phyloP scores from a whole-genome alignment of 2,113 vertebrate species.

The Anhinga rufa region DNA sequence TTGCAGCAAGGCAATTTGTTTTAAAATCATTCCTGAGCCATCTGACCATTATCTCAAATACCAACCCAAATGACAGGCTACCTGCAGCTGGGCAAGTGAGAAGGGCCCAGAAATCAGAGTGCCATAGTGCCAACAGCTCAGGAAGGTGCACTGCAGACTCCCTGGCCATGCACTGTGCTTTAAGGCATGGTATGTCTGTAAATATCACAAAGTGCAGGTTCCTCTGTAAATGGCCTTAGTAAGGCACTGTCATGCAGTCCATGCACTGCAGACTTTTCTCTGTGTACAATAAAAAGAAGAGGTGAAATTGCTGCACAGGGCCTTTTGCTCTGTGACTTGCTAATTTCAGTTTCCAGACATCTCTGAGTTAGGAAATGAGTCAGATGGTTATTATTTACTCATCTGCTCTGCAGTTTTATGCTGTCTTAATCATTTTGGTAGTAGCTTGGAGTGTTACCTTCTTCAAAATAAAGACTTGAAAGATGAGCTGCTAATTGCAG shows the following conservation, averaged over 20 bases:
- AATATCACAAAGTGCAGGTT: not conserved
- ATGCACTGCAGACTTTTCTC: not conserved
- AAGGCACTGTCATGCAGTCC: not conserved
- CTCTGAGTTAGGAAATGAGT: constrained; percentile 39
- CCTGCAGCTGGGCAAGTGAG: not conserved
- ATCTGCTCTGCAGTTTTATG: constrained; percentile 6
- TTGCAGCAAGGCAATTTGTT: not conserved
- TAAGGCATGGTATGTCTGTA: not conserved
- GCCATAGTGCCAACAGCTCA: not conserved
- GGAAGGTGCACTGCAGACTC: not conserved
- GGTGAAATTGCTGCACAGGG: not conserved
- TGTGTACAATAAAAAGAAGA: not conserved
- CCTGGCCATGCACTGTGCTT: not conserved
- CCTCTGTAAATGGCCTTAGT: not conserved
- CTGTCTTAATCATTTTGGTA: not conserved
- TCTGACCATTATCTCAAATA: not conserved
- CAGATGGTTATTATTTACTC: constrained; percentile 44
- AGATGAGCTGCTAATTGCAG: not conserved
- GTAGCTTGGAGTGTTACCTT: not conserved
- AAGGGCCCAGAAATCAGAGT: not conserved
- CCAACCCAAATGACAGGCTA: not conserved
- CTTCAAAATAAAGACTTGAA: not conserved
- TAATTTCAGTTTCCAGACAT: not conserved
- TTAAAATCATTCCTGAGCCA: not conserved
- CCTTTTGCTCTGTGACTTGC: not conserved